Conservation (phyloP, 2,797 vertebrate species). For the Amblyraja radiata region DNA sequence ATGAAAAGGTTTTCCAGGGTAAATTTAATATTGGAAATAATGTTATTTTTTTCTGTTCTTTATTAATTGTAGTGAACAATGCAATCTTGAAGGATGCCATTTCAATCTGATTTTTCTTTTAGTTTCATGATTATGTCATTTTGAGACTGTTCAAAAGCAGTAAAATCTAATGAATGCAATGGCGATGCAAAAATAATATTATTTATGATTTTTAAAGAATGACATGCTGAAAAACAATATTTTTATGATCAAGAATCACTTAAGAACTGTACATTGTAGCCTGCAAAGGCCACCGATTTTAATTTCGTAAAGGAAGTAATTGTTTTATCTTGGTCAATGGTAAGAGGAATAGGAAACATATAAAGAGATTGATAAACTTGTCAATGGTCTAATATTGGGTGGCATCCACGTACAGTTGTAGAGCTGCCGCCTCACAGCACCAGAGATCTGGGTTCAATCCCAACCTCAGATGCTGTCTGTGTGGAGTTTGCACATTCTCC, state of each 20-base stretch:
- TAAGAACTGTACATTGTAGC: not conserved
- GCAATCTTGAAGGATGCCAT: not conserved
- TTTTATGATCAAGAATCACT: not conserved
- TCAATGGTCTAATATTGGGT: not conserved
- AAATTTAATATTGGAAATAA: not conserved
- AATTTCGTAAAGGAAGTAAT: not conserved
- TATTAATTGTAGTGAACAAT: not conserved
- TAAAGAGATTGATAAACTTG: not conserved
- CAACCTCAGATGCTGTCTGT: no score
- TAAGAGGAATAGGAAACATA: not conserved
- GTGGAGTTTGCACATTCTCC: no score
- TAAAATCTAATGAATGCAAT: not conserved
- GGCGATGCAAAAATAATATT: not conserved
- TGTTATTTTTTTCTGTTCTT: not conserved
- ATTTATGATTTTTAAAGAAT: not conserved
- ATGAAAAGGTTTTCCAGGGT: not conserved
- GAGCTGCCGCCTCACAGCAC: no score
- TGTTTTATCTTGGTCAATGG: not conserved
- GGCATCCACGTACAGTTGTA: no score
- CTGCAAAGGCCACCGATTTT: not conserved
- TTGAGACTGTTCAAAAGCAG: not conserved
- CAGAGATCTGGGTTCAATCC: no score
- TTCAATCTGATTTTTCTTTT: not conserved
- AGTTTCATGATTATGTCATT: not conserved
- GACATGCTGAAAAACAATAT: not conserved